phyloP scores from a whole-genome alignment of 2,888 invertebrate species.

The Aplocera efformata region DNA sequence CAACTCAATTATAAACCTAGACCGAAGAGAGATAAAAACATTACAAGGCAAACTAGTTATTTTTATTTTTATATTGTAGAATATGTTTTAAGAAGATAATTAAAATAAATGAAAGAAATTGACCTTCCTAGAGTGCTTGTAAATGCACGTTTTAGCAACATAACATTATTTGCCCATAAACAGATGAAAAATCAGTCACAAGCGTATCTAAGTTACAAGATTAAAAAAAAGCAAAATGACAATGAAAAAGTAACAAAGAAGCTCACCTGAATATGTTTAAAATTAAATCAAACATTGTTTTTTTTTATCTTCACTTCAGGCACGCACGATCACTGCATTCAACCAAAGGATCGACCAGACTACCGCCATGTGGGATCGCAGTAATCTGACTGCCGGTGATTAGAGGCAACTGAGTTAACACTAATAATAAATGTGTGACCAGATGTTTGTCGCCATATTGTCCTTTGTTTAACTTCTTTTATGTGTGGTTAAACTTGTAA shows the following conservation, averaged over 20 bases:
- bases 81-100: neutral
- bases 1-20: too few relatives aligned
- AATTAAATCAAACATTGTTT: conserved; percentile 22
- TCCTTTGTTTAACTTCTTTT: conserved; percentile 6
- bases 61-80: too few relatives aligned
- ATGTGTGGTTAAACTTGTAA: neutral
- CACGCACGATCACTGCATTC: neutral
- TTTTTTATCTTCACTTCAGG: neutral
- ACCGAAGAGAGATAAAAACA: too few relatives aligned
- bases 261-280: conserved; percentile 26
- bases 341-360: neutral
- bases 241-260: neutral
- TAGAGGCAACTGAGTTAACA: conserved; percentile 6
- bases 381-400: conserved; percentile 11
- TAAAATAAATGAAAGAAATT: too few relatives aligned
- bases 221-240: neutral
- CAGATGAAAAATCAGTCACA: too few relatives aligned
- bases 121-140: too few relatives aligned
- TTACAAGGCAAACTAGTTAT: too few relatives aligned
- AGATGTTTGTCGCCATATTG: conserved; percentile 1
- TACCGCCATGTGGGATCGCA: conserved; percentile 8
- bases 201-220: neutral
- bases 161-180: too few relatives aligned
- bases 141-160: too few relatives aligned
- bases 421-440: conserved; percentile 13